phyloP scores from a whole-genome alignment of 2,113 vertebrate genomes.

The Cottus gobio region DNA sequence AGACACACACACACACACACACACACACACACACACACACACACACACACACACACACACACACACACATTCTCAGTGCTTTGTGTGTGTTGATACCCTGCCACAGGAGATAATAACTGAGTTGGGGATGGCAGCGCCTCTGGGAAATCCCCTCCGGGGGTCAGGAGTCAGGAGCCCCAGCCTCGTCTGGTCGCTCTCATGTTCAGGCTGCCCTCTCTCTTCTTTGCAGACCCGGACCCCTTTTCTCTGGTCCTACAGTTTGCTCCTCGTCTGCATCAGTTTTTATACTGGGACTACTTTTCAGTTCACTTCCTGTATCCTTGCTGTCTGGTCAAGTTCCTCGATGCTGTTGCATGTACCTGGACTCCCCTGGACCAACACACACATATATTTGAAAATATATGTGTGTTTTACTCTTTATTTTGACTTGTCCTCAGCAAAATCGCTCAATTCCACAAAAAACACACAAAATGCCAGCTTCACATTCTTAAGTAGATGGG shows the following conservation, averaged over 20 bases:
- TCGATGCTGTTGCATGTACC: not conserved
- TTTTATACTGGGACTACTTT: slow-evolving; percentile 16
- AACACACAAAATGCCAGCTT: not conserved
- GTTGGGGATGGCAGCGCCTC: slow-evolving; percentile 58
- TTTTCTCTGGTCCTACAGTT: slow-evolving; percentile 9
- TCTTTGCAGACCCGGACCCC: not conserved
- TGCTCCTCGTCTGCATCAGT: slow-evolving; percentile 3
- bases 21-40: slow-evolving; percentile 28
- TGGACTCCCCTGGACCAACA: not conserved
- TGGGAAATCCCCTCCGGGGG: slow-evolving; percentile 69
- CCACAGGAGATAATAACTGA: slow-evolving; percentile 64
- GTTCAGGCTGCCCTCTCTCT: slow-evolving; percentile 22
- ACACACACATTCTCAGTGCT: slow-evolving; percentile 49
- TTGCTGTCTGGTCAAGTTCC: not conserved
- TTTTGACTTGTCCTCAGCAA: not conserved
- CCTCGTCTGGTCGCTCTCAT: slow-evolving; percentile 57
- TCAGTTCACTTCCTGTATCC: not conserved
- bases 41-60: slow-evolving; percentile 8
- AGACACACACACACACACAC: slow-evolving; percentile 12
- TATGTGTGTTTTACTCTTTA: not conserved
- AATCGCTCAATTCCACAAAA: no score
- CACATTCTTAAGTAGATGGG: not conserved
- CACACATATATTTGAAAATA: not conserved
- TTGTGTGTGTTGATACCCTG: slow-evolving; percentile 65
- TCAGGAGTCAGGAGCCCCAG: slow-evolving; percentile 52